Conservation (phyloP, 2,797 vertebrate genomes). For the Gorsachius magnificus region DNA sequence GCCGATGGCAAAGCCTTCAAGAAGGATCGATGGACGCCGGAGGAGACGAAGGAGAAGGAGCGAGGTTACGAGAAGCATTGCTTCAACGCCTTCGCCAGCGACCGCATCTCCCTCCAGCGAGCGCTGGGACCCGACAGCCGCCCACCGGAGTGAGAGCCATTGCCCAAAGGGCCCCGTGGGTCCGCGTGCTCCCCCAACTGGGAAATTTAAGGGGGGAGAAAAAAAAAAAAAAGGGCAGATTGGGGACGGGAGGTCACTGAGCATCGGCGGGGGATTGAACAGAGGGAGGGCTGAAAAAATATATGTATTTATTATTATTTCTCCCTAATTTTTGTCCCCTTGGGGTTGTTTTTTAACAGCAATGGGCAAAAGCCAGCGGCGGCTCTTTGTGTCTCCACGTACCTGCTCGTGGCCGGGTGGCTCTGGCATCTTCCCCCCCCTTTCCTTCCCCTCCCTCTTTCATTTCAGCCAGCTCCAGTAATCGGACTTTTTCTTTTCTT, state of each 20-base stretch:
- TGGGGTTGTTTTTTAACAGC: background rate
- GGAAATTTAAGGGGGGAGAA: background rate
- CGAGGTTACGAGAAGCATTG: constrained; percentile 90
- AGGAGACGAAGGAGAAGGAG: constrained; percentile 88
- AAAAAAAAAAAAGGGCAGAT: no score
- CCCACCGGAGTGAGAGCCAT: constrained; percentile 87
- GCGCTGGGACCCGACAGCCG: constrained; percentile 91
- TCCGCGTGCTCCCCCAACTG: fast-evolving
- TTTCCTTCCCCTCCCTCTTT: background rate
- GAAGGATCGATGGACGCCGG: constrained; percentile 77
- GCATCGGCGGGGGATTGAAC: fast-evolving
- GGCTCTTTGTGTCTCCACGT: background rate
- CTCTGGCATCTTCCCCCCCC: background rate
- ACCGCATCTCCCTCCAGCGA: constrained; percentile 92
- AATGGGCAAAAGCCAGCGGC: background rate
- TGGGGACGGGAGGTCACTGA: fast-evolving
- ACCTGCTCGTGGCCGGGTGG: background rate
- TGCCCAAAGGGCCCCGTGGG: fast-evolving
- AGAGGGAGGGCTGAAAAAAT: background rate
- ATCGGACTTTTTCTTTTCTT: constrained; percentile 57
- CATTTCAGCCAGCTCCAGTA: background rate
- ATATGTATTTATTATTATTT: no score
- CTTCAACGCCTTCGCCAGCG: constrained; percentile 96
- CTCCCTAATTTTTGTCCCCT: background rate
- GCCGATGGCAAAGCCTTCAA: constrained; percentile 84